These are phyloP conservation scores for Drosophila orena DNA, from an alignment of 1,140 invertebrate species.

Conservation along the genomic window DNA sequence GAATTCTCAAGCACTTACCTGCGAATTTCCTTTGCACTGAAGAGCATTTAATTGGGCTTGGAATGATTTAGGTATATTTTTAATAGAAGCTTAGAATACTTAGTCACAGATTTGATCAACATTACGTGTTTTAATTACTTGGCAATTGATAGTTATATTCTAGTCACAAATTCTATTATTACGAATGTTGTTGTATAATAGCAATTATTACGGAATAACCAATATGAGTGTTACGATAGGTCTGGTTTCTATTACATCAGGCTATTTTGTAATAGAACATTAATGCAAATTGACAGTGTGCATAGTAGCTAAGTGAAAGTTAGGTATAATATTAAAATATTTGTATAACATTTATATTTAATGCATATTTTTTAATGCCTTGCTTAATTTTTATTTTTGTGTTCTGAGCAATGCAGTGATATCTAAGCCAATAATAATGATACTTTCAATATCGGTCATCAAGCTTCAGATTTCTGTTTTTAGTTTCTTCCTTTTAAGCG, in stretches of 20 bases:
- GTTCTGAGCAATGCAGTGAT: too few species aligned
- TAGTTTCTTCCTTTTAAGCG: conserved; percentile 9
- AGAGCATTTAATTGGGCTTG: too few species aligned
- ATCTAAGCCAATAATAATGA: too few species aligned
- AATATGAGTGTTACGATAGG: too few species aligned
- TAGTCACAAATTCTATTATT: neutral
- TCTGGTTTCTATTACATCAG: conserved; percentile 5
- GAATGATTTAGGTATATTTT: too few species aligned
- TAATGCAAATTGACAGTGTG: neutral
- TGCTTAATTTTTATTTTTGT: neutral
- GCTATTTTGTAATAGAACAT: neutral
- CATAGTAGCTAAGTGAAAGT: too few species aligned
- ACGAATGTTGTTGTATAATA: neutral
- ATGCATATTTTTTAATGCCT: neutral
- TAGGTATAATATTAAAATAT: neutral
- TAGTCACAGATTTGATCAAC: neutral
- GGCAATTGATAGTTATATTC: neutral
- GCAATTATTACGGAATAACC: neutral
- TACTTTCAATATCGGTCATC: neutral
- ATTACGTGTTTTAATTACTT: neutral
- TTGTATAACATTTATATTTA: neutral
- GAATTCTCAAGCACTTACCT: conserved; percentile 56
- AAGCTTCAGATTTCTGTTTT: neutral
- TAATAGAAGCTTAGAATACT: neutral
- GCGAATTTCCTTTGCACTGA: neutral